Base-by-base conservation (phyloP, 2,113 vertebrate species). In the Sphaerodactylus townsendi region DNA sequence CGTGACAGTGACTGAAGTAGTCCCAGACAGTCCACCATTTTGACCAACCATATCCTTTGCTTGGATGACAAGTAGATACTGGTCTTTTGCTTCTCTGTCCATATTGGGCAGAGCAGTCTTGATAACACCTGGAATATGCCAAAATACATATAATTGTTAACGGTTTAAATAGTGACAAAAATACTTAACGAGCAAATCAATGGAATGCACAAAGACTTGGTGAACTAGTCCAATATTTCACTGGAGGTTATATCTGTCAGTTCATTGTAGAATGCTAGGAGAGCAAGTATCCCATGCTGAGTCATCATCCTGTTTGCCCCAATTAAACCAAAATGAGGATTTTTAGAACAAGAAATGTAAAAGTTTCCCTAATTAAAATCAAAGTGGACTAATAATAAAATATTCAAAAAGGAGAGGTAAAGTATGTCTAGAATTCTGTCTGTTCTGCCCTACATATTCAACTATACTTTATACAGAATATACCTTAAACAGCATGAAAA, bases 31-130 rank as follows among this genome's bases (percentile, higher is more conserved):
- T 66, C 98, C 98, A 2, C 98, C 98, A 89, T 98, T 98, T 95
- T 99, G 98, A 50, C 98, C 98, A 84, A 99, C 98, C 98, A 99
- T 99, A 94, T 99, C 98, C 92, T 99, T 99, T 91, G 98, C 98
- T 95, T 99, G 98, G 94, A 99, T 99, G 91, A 99, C 97, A 33
- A 99, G 94, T 25, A 99, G 95, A 56, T 99, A 99, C 93, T 99
- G 98, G 94, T 99, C 98, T 93, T 98, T 97, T 10, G 97, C 97
- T 95, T 99, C 98, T 83, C 98, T 96, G 92, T 99, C 98, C 98
- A 99, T 99, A 93, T 99, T 98, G 0, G 98, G 97, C 86, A 99
- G 97, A 65, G 98, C 98, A 74, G 98, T 99, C 92, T 98, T 97
- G 95, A 99, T 98, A 90, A 99, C 93, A 87, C 98, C 98, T 99